Percentiles rank a stretch among this genome's conserved stretches.
phyloP scores from a whole-genome alignment of 2,113 vertebrate species.

The Alligator mississippiensis region DNA sequence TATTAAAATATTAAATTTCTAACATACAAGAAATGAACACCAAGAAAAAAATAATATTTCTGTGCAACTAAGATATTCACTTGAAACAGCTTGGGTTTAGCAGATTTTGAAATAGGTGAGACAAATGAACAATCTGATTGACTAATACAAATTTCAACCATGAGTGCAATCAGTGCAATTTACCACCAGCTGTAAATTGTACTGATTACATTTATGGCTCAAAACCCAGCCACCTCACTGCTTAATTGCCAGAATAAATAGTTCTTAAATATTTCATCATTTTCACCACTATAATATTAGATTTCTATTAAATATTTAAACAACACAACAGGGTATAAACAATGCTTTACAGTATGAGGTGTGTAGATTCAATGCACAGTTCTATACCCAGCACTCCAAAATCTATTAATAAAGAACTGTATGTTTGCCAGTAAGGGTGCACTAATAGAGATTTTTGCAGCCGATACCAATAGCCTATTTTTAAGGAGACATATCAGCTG shows the following conservation, averaged over 20 bases:
- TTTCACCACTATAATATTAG: neutral
- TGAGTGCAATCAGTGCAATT: conserved; percentile 37
- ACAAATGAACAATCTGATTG: neutral
- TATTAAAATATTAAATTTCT: neutral
- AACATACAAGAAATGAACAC: conserved; percentile 20
- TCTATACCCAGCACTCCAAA: neutral
- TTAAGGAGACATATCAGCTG: too few relatives aligned
- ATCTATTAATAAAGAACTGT: neutral
- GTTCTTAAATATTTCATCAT: neutral
- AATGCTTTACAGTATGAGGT: neutral
- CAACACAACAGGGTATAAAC: neutral
- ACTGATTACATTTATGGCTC: conserved; percentile 4
- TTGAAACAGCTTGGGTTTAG: neutral
- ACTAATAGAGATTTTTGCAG: too few relatives aligned
- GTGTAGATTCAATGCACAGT: neutral
- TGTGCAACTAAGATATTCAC: neutral
- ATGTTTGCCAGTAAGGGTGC: too few relatives aligned
- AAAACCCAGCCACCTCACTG: conserved; percentile 13
- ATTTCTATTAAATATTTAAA: neutral
- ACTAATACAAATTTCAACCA: conserved; percentile 34
- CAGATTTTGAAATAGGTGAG: neutral
- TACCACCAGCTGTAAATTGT: conserved; percentile 4
- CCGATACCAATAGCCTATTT: too few relatives aligned
- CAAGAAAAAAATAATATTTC: conserved; percentile 21
- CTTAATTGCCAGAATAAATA: neutral